Evolutionary conservation across 92 coral and sea anemone genomes (phyloP), one percentile per base, ranked within the genome.

Genomic region (Pocillopora meandrina): DNA sequence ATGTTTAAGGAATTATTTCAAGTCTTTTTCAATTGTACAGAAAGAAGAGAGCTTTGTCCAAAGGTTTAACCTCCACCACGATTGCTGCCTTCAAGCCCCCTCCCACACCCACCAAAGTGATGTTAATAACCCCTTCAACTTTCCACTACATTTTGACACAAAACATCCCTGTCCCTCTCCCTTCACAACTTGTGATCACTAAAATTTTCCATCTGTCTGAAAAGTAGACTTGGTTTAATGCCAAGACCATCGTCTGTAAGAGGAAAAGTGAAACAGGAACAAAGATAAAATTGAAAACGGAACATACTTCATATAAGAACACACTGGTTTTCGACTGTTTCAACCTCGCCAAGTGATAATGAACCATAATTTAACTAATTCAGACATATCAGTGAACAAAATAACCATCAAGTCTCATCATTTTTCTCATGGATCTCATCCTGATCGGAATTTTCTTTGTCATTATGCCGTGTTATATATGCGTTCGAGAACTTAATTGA

Each of bases 401-500:
- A 64, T 35, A 42, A 16, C 33, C 42, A 31, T 26, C 19, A 36
- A 59, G 70, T 15, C 1, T 6, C 56, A 36, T 35, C 33, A 18
- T 20, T 59, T 42, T 16, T 36, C 20, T 69, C 49, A 42, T 35
- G 9, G 14, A 72, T 71, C 21, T n/a, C 34, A 35, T 33, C 42
- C 36, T 34, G 1, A 47, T n/a, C 13, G 26, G 49, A 71, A 36
- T 34, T 12, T 10, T 35, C 0, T 71, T 60, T 81, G 61, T 56
- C 42, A 65, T 21, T 68, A 14, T 59, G 61, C 21, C 20, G 52
- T 19, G 8, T 20, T 71, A 34, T 19, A 18, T 26, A 31, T n/a
- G 60, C 60, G 85, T 60, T 71, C 66, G 68, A 34, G 67, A 69
- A 33, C 11, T 66, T 65, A 65, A 71, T 81, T 81, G 20, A 35